phyloP scores from a whole-genome alignment of 2,113 vertebrate genomes.

The Pseudorasbora parva region DNA sequence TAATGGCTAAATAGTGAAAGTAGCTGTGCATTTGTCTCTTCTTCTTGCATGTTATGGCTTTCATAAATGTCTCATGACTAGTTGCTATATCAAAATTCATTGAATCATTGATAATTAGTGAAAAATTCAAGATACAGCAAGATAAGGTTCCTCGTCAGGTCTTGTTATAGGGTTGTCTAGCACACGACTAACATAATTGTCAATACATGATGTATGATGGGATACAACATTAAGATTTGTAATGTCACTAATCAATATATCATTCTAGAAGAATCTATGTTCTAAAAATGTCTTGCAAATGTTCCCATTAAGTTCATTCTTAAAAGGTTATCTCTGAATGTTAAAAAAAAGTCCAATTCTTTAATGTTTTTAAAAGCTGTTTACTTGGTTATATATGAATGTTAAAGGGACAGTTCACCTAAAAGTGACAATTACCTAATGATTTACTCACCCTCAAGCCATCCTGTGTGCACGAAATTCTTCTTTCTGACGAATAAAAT shows the following conservation, averaged over 20 bases:
- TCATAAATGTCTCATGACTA: background rate
- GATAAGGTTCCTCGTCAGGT: conserved; percentile 7
- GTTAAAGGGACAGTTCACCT: no score
- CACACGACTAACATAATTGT: no score
- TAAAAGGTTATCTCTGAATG: no score
- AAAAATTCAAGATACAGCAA: conserved; percentile 10
- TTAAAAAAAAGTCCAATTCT: no score
- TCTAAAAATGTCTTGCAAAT: background rate
- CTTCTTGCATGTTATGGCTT: background rate
- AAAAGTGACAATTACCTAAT: no score
- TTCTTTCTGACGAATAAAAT: no score
- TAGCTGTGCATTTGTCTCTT: background rate
- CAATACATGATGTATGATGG: conserved; percentile 19
- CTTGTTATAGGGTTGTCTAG: background rate
- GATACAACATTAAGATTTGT: background rate
- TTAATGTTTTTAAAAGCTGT: no score
- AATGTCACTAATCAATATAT: background rate
- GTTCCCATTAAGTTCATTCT: no score
- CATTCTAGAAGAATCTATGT: background rate
- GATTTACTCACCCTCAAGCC: no score
- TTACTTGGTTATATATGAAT: no score
- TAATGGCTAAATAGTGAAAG: conserved; percentile 5
- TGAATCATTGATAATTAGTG: conserved; percentile 33
- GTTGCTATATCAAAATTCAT: conserved; percentile 23
- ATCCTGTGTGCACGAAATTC: no score